Evolutionary conservation across 64 coral and sea anemone species (phyloP).

Genomic region (Orbicella faveolata): DNA sequence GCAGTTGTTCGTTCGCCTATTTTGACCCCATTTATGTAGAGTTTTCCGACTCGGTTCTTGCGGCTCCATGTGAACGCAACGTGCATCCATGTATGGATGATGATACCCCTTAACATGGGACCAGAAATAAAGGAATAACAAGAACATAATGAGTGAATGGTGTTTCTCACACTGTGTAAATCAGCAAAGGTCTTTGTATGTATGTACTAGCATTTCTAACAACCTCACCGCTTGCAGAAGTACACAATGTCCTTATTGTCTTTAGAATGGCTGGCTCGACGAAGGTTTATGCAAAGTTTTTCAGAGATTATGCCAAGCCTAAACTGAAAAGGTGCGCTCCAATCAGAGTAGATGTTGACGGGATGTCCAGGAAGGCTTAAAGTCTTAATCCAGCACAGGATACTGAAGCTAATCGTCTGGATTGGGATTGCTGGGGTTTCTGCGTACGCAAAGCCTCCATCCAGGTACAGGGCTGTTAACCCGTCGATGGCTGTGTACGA

Average conservation of each 20-base stretch:
- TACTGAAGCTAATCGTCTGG: conserved; percentile 1
- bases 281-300: not conserved
- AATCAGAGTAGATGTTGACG: conserved; percentile 3
- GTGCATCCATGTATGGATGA: not conserved
- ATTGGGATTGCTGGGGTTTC: conserved; percentile 18
- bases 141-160: not conserved
- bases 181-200: no score
- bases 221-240: not conserved
- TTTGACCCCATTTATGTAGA: not conserved
- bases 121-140: not conserved
- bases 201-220: no score
- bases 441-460: not conserved
- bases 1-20: not conserved
- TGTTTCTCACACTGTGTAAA: not conserved
- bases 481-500: not conserved
- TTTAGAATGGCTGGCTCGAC: not conserved
- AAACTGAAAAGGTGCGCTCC: not conserved
- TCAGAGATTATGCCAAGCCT: not conserved
- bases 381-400: conserved; percentile 10
- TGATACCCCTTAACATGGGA: not conserved
- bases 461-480: not conserved
- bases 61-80: conserved; percentile 19
- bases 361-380: not conserved
- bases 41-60: not conserved
- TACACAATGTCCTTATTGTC: not conserved